A percentile compares a stretch with the other conserved stretches of the same genome.
Evolutionary conservation across 2,888 invertebrate species (phyloP).

Genomic region (Thymelicus lineola): DNA sequence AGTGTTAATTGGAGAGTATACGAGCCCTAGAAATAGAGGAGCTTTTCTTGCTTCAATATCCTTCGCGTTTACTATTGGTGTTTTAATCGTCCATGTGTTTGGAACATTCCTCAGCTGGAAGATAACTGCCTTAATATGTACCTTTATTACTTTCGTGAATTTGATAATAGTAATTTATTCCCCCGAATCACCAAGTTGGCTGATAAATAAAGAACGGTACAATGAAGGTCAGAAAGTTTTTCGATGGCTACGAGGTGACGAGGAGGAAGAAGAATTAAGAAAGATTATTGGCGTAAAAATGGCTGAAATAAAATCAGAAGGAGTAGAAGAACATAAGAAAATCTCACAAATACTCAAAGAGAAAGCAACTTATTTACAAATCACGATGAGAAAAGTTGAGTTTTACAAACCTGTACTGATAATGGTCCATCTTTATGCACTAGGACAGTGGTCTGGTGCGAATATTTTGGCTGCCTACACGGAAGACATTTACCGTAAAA

Average conservation of each 20-base stretch:
- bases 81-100: slow-evolving; percentile 81
- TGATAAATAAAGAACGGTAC: slow-evolving; percentile 73
- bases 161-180: slow-evolving; percentile 50
- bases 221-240: slow-evolving; percentile 77
- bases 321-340: slow-evolving; percentile 1
- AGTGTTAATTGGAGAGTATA: slow-evolving; percentile 79
- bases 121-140: slow-evolving; percentile 67
- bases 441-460: slow-evolving; percentile 51
- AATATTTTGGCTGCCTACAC: slow-evolving; percentile 51
- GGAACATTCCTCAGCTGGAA: slow-evolving; percentile 82
- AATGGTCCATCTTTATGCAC: slow-evolving; percentile 51
- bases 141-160: slow-evolving; percentile 60
- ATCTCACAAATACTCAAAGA: slow-evolving; percentile 6
- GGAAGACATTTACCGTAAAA: slow-evolving; percentile 42
- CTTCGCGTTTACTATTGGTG: slow-evolving; percentile 80
- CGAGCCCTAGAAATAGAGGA: slow-evolving; percentile 83
- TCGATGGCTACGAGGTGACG: slow-evolving; percentile 71
- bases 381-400: slow-evolving; percentile 47
- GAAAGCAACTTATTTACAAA: slow-evolving; percentile 37
- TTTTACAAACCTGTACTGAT: slow-evolving; percentile 52
- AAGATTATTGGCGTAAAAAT: slow-evolving; percentile 47
- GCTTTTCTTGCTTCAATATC: slow-evolving; percentile 82
- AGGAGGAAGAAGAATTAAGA: slow-evolving; percentile 47
- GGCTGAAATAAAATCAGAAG: slow-evolving; percentile 4
- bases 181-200: slow-evolving; percentile 86